phyloP scores from a whole-genome alignment of 2,888 invertebrate genomes.

The Troides helena region DNA sequence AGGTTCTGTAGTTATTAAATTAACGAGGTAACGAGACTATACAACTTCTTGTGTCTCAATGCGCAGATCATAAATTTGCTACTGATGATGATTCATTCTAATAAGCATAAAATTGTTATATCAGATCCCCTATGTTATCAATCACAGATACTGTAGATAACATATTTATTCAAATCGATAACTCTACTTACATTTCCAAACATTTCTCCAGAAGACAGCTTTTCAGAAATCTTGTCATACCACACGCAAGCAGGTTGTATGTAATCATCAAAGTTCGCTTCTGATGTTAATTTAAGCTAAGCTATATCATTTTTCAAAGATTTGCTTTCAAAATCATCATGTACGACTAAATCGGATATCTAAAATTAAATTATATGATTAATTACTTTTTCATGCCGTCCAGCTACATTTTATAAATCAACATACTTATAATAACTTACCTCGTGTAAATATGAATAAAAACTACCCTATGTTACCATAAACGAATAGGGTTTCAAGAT shows the following conservation, averaged over 20 bases:
- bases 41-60: too few relatives aligned
- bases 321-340: background rate
- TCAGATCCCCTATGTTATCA: too few relatives aligned
- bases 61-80: too few relatives aligned
- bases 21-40: too few relatives aligned
- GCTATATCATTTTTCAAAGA: background rate
- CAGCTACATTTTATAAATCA: too few relatives aligned
- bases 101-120: too few relatives aligned
- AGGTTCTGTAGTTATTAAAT: too few relatives aligned
- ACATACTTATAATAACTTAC: too few relatives aligned
- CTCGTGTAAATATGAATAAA: background rate
- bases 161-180: too few relatives aligned
- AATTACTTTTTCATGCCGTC: too few relatives aligned
- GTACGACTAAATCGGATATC: background rate
- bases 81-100: too few relatives aligned
- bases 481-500: background rate
- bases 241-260: conserved; percentile 3
- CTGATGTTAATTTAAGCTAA: background rate
- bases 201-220: background rate
- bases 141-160: too few relatives aligned
- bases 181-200: background rate
- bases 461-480: background rate
- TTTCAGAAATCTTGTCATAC: background rate
- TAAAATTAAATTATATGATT: background rate
- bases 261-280: background rate